Conservation (phyloP, 2,113 vertebrate genomes). For the Cervus canadensis region DNA sequence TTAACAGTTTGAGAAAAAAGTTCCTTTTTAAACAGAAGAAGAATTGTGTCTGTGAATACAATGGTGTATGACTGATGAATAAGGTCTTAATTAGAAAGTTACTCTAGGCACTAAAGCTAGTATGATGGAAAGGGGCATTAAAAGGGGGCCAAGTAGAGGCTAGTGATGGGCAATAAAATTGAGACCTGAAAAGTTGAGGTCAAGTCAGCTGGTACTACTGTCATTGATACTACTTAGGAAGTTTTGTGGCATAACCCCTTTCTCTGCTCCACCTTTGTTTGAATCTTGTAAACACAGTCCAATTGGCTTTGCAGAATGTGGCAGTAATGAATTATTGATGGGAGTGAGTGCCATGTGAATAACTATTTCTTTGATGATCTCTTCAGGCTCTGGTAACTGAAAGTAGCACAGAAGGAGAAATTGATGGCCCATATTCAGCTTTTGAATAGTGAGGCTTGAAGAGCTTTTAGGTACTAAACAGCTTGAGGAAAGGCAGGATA, state of each 20-base stretch:
- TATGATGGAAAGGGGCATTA: not conserved
- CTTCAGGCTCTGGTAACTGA: conserved; percentile 25
- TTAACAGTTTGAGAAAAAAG: conserved; percentile 36
- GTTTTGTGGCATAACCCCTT: not conserved
- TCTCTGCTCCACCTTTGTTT: not conserved
- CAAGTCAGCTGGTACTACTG: not conserved
- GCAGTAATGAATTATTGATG: conserved; percentile 20
- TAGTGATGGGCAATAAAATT: not conserved
- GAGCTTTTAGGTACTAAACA: conserved; percentile 62
- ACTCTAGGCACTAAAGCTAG: not conserved
- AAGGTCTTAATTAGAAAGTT: conserved; percentile 47
- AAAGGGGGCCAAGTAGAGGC: not conserved
- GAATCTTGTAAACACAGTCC: not conserved
- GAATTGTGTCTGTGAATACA: conserved; percentile 30
- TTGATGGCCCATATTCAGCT: conserved; percentile 60
- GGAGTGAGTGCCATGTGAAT: not conserved
- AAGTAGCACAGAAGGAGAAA: conserved; percentile 53
- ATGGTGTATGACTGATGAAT: conserved; percentile 39
- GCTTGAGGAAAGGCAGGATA: conserved; percentile 56
- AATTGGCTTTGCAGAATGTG: not conserved
- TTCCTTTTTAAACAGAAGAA: conserved; percentile 37
- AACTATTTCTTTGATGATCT: conserved; percentile 52
- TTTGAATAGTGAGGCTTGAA: conserved; percentile 58
- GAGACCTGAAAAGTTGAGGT: not conserved
- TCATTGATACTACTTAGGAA: not conserved